Conservation (phyloP, 92 coral and sea anemone genomes). For the Parazoanthus atlanticus region DNA sequence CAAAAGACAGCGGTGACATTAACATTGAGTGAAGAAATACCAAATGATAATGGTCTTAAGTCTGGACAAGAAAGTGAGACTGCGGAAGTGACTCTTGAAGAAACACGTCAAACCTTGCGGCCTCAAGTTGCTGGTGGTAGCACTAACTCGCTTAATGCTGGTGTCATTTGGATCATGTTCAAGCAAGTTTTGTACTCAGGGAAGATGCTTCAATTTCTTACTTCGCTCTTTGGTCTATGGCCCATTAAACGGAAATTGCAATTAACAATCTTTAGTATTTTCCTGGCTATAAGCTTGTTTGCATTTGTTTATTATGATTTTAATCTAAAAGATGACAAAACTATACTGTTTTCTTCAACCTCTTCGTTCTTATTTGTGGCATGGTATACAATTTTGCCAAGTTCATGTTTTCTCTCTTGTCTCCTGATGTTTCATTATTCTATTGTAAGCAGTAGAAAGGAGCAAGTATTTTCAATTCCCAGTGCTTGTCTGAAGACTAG, state of each 20-base stretch:
- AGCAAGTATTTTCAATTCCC: neutral
- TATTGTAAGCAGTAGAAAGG: neutral
- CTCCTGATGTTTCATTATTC: conserved; percentile 1
- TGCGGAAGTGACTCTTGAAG: neutral
- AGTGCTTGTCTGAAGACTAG: neutral
- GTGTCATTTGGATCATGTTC: neutral
- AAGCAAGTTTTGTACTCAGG: neutral
- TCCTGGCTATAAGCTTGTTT: neutral
- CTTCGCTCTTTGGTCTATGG: conserved; percentile 10
- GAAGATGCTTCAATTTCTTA: neutral
- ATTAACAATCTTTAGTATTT: neutral
- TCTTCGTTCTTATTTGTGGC: too few species aligned
- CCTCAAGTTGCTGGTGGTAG: neutral
- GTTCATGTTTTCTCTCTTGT: neutral
- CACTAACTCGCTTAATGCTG: neutral
- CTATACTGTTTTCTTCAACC: too few species aligned
- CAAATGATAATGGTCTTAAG: neutral
- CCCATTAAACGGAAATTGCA: neutral
- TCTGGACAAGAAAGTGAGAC: neutral
- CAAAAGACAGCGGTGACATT: neutral
- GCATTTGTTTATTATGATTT: neutral
- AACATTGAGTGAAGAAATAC: neutral
- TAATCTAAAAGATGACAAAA: too few species aligned
- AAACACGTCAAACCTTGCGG: too few species aligned
- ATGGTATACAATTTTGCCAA: neutral